Evolutionary conservation across 2,797 vertebrate genomes (phyloP).

Genomic region (Anguilla pacifica): DNA sequence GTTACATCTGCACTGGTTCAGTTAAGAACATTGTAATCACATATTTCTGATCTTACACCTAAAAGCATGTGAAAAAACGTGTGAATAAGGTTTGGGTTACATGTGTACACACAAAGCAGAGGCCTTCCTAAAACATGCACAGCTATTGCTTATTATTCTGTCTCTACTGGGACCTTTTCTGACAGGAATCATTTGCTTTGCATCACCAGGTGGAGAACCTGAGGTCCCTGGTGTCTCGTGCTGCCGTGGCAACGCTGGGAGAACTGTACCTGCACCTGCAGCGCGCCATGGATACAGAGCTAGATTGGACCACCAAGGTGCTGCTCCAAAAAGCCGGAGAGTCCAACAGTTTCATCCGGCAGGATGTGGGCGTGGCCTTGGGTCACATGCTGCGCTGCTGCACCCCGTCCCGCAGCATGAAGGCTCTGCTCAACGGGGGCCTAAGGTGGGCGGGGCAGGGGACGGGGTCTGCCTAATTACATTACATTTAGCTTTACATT

Average conservation of each 20-base stretch:
- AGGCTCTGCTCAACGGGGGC: constrained; percentile 74
- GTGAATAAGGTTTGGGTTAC: too few relatives aligned
- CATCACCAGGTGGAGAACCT: constrained; percentile 76
- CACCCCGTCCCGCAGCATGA: constrained; percentile 71
- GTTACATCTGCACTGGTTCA: neutral
- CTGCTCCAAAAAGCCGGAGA: constrained; percentile 79
- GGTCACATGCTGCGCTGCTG: constrained; percentile 76
- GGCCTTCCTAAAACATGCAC: too few relatives aligned
- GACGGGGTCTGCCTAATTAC: too few relatives aligned
- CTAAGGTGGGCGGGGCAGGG: constrained; percentile 66
- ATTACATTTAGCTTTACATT: too few relatives aligned
- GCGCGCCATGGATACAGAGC: constrained; percentile 77
- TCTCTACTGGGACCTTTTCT: neutral
- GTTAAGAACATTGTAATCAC: too few relatives aligned
- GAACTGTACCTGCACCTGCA: constrained; percentile 76
- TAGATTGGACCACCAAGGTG: constrained; percentile 71
- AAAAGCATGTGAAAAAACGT: too few relatives aligned
- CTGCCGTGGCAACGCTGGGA: constrained; percentile 74
- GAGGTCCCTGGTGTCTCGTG: constrained; percentile 77
- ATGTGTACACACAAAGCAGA: too few relatives aligned
- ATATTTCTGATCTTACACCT: too few relatives aligned
- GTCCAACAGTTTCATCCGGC: constrained; percentile 76
- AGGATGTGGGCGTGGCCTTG: constrained; percentile 76
- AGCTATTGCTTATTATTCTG: neutral
- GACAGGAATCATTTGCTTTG: neutral